phyloP scores from a whole-genome alignment of 1,140 invertebrate genomes.

The Zaprionus taronus region DNA sequence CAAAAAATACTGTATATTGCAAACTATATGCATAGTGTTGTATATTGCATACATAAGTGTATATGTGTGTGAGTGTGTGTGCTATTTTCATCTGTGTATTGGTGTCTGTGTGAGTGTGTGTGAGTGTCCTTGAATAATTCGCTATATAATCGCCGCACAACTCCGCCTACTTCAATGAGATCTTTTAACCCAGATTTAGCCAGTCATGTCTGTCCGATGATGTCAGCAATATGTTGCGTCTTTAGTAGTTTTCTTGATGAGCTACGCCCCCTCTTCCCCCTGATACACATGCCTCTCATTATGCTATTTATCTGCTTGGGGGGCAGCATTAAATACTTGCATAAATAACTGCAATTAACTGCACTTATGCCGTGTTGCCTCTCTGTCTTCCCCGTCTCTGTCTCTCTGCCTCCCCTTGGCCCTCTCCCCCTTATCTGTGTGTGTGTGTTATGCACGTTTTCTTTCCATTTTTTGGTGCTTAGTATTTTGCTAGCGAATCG shows the following conservation, averaged over 20 bases:
- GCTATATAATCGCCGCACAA: not conserved
- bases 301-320: not conserved
- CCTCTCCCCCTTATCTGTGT: too few relatives aligned
- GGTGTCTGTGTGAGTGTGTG: not conserved
- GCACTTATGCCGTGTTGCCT: slow-evolving; percentile 16
- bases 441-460: slow-evolving; percentile 11
- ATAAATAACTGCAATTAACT: slow-evolving; percentile 5
- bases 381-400: not conserved
- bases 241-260: not conserved
- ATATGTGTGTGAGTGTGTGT: not conserved
- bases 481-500: slow-evolving; percentile 40
- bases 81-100: not conserved
- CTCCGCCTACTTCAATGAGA: not conserved
- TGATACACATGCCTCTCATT: not conserved
- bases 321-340: slow-evolving; percentile 3
- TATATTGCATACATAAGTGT: not conserved
- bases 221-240: slow-evolving; percentile 40
- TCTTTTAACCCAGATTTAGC: slow-evolving; percentile 6
- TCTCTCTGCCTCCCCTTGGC: not conserved
- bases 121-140: not conserved
- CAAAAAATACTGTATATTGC: slow-evolving; percentile 12
- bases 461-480: slow-evolving; percentile 28
- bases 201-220: slow-evolving; percentile 14
- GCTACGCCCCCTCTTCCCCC: not conserved
- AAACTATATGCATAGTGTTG: slow-evolving; percentile 4